Conservation (phyloP, 2,888 invertebrate genomes). For the Drosophila kokeensis region DNA sequence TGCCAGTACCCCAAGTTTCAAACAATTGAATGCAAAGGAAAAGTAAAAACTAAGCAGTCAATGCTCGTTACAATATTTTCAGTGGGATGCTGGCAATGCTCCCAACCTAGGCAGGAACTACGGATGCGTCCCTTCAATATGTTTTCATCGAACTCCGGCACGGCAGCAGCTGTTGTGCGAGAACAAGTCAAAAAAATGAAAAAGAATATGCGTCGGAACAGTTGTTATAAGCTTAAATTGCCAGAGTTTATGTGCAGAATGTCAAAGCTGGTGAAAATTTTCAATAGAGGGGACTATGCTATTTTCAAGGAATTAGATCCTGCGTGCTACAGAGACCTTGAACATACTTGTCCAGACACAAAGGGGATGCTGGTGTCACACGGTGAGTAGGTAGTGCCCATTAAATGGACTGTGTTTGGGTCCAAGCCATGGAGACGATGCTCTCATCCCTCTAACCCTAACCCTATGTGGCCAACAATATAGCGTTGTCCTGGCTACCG, state of each 20-base stretch:
- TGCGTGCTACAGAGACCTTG: conserved; percentile 20
- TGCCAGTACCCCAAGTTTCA: background rate
- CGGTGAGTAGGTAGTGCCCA: conserved; percentile 24
- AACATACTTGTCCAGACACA: conserved; percentile 10
- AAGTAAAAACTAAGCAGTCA: conserved; percentile 14
- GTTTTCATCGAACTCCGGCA: conserved; percentile 71
- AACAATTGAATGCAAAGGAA: conserved; percentile 21
- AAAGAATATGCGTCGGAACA: conserved; percentile 49
- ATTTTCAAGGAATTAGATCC: conserved; percentile 49
- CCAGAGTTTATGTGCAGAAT: conserved; percentile 69
- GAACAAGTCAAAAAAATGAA: conserved; percentile 33
- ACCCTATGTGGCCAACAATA: conserved; percentile 1
- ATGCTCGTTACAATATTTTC: conserved; percentile 35
- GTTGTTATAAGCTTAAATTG: conserved; percentile 74
- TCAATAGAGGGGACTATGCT: conserved; percentile 22
- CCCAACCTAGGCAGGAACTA: conserved; percentile 23
- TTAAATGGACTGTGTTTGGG: conserved; percentile 26
- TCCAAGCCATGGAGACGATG: conserved; percentile 8
- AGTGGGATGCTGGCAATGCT: conserved; percentile 29
- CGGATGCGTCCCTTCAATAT: conserved; percentile 62
- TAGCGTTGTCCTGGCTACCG: conserved; percentile 40
- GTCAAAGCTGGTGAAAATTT: conserved; percentile 61
- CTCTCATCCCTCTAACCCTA: background rate
- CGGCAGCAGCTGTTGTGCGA: conserved; percentile 66
- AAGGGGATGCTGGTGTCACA: conserved; percentile 7